Base-by-base conservation (phyloP, 2,888 invertebrate genomes). In the Erebia aethiops region DNA sequence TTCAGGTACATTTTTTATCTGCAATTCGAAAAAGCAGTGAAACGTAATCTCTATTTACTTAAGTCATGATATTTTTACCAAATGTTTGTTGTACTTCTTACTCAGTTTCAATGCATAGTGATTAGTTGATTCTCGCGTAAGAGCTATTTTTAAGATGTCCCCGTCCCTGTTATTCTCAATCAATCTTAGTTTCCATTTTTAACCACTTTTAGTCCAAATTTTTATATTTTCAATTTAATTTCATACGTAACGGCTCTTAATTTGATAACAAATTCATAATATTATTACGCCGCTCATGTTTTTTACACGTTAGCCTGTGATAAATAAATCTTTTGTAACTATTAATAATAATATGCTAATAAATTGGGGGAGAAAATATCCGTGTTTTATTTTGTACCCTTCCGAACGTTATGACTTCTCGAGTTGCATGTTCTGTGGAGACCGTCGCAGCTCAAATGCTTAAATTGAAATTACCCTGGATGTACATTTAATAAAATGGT, bases 291-390 rank as follows among this genome's bases (percentile, higher is more conserved):
- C 26, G 56, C 35, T 68, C 60, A 62, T 69, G 21, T 54, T 70
- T 56, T 71, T 63, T 74, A 84, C 84, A 82, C 82, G 82, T 84
- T 86, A 87, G 87, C 88, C 91, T 92, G 91, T 92, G 91, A 91
- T 91, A 89, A 74, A 75, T 67, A 76, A 87, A 83, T 86, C 84
- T 86, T 90, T 88, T 90, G 88, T 76, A 73, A 71, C 65, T 65
- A 35, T 7, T 35, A 16, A 16, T 21, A n/a, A 41, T 46, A 13
- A 13, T 56, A 58, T 58, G 16, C 74, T 71, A 78, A 77, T 75
- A 76, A 76, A 78, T 75, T 73, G 67, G 74, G 74, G 75, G 72
- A 65, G 66, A 75, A 73, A 73, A 67, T 52, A 60, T n/a, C 57
- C 11, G 62, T 65, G 71, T 79, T 81, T 81, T 77, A 77, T 80